These are phyloP conservation scores for Parasteatoda lunata DNA, from an alignment of 2,888 invertebrate species.

Conservation along the genomic window DNA sequence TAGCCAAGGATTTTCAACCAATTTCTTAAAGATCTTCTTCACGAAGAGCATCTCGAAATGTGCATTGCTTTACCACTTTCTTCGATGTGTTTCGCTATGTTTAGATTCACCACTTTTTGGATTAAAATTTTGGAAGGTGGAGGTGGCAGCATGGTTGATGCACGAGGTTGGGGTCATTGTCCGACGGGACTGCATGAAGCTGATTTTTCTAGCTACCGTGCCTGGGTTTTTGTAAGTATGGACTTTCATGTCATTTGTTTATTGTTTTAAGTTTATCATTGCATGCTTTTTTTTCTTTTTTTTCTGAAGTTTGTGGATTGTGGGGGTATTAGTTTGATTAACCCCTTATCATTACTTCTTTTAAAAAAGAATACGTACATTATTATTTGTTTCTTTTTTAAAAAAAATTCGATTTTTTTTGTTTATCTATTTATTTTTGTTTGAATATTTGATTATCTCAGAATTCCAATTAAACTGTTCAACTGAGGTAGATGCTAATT, in stretches of 20 bases:
- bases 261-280: not conserved
- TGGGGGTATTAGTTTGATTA: no score
- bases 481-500: no score
- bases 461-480: no score
- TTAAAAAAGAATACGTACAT: no score
- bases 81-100: not conserved
- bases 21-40: not conserved
- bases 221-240: not conserved
- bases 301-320: no score
- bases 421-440: no score
- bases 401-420: no score
- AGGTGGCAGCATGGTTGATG: not conserved
- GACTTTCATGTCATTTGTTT: not conserved
- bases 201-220: not conserved
- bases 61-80: not conserved
- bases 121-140: not conserved
- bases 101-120: not conserved
- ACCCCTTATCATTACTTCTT: no score
- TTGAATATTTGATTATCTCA: no score
- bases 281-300: no score
- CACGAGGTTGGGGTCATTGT: constrained; percentile 29
- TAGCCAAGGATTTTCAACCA: not conserved
- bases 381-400: no score
- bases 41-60: not conserved
- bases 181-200: not conserved